Evolutionary conservation across 2,888 invertebrate species (phyloP).

Genomic region (Scaeva pyrastri): DNA sequence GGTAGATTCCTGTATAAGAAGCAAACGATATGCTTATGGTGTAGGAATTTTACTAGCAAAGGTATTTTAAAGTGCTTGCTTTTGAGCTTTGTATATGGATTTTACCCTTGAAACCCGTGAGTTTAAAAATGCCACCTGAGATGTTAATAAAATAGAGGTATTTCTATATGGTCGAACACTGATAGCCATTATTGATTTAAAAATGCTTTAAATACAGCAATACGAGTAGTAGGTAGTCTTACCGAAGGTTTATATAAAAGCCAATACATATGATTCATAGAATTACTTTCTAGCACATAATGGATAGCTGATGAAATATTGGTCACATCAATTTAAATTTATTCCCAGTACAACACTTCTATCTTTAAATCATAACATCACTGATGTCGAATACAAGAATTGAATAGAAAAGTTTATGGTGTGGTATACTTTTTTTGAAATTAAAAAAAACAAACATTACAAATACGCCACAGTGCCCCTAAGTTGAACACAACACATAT

Average conservation of each 20-base stretch:
- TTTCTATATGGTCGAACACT: not conserved
- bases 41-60: not conserved
- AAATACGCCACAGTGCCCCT: constrained; percentile 54
- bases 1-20: not conserved
- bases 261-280: too few relatives aligned
- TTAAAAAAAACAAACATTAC: constrained; percentile 58
- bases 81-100: too few relatives aligned
- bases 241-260: too few relatives aligned
- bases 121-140: not conserved
- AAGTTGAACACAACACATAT: constrained; percentile 3
- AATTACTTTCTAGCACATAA: too few relatives aligned
- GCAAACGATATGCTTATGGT: not conserved
- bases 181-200: too few relatives aligned
- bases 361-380: not conserved
- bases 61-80: not conserved
- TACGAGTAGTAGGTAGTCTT: too few relatives aligned
- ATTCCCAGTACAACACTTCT: constrained; percentile 58
- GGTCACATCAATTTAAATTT: constrained; percentile 50
- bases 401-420: constrained; percentile 35
- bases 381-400: not conserved
- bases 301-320: too few relatives aligned
- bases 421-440: constrained; percentile 16
- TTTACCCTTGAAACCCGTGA: not conserved
- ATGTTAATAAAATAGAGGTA: not conserved
- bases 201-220: too few relatives aligned